Evolutionary conservation across 2,888 invertebrate genomes (phyloP), one percentile per base, ranked within the genome.

Genomic region (Matsumyia berberina): DNA sequence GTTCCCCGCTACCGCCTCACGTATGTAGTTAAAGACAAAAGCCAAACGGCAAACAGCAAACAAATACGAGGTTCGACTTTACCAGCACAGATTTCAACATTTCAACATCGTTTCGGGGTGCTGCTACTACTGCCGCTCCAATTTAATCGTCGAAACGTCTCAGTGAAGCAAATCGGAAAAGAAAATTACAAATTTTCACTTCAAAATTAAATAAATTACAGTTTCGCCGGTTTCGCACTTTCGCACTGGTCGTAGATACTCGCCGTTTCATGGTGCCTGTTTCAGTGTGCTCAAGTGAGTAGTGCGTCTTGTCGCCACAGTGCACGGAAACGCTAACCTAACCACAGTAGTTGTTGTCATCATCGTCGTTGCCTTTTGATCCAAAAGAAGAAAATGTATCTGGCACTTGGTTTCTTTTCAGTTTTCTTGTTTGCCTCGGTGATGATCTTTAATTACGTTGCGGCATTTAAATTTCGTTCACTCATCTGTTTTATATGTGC

Each of bases 391-490:
- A 53, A 60, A 60, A 60, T 72, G 9, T 55, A 46, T 49, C n/a
- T 24, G 0, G 17, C 39, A 46, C 51, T 19, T 31, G n/a, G n/a
- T 44, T 49, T 17, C 35, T 24, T 9, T 4, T 33, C 42, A 12
- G 35, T 72, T 58, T 70, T 64, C 51, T 39, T 31, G 51, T 46
- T 24, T 74, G 82, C 66, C 58, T 62, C 60, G 67, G 31, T 67
- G 73, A 83, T 83, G 83, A 83, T 79, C 83, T 73, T 83, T 83
- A 85, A 85, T 85, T 85, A 80, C 79, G 74, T 76, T 80, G 80
- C 85, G 85, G 74, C 80, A 85, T 80, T 80, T 80, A 76, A 80
- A 85, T 85, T 85, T 85, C 80, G 79, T 85, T 85, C 85, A 80
- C 85, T 85, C 85, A 85, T 85, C 80, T 85, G 74, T 76, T 80